These are phyloP conservation scores for Blastomussa wellsi DNA, from an alignment of 92 coral and sea anemone species.

Conservation along the genomic window DNA sequence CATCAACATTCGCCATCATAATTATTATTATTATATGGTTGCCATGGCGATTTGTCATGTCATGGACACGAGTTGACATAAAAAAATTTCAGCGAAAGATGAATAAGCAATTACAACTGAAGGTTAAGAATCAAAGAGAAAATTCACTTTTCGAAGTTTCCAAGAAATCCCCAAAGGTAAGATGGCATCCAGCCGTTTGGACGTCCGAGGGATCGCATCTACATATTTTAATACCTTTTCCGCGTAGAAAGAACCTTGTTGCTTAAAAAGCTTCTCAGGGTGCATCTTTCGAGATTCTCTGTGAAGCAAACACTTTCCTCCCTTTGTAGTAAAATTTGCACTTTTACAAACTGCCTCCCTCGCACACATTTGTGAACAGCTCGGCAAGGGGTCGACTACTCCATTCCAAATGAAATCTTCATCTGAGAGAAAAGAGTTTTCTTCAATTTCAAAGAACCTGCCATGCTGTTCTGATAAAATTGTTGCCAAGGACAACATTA, in stretches of 20 bases:
- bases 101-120: no score
- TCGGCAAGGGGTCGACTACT: neutral
- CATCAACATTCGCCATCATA: no score
- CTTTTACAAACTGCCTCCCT: neutral
- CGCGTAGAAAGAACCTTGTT: constrained; percentile 1
- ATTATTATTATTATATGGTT: no score
- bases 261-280: neutral
- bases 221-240: no score
- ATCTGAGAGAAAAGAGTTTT: neutral
- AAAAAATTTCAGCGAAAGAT: no score
- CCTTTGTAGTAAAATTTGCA: neutral
- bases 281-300: neutral
- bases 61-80: no score
- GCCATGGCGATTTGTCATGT: no score
- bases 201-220: no score
- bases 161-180: no score
- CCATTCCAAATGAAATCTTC: constrained; percentile 8
- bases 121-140: no score
- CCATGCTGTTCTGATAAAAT: neutral
- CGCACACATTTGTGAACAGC: constrained; percentile 22
- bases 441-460: neutral
- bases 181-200: no score
- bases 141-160: no score
- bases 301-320: neutral
- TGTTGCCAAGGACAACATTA: neutral